A percentile compares a stretch with the other conserved stretches of the same genome.
phyloP scores from a whole-genome alignment of 2,888 invertebrate genomes.

The Oscheius sp. region DNA sequence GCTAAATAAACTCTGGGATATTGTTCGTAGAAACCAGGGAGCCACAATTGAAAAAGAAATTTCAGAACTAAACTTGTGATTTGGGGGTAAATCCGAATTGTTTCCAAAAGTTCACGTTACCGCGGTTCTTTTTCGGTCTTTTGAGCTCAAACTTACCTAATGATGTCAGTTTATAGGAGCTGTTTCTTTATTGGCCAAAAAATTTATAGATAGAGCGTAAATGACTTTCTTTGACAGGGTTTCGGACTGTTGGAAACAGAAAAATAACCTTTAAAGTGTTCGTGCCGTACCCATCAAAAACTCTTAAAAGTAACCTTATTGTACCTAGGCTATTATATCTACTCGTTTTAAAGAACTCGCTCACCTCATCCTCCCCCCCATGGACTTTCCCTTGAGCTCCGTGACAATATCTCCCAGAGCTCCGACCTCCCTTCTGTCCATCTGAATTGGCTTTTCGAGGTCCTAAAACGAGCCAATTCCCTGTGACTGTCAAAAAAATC shows the following conservation, averaged over 20 bases:
- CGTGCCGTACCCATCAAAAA: too few relatives aligned
- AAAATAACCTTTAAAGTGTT: too few relatives aligned
- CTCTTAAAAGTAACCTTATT: too few relatives aligned
- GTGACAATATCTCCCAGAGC: conserved; percentile 54
- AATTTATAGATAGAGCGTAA: too few relatives aligned
- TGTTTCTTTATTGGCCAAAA: neutral
- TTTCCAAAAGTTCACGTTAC: too few relatives aligned
- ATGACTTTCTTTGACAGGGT: neutral
- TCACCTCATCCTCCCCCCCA: conserved; percentile 63
- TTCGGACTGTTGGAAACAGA: neutral
- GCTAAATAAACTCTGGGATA: too few relatives aligned
- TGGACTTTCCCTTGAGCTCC: conserved; percentile 60
- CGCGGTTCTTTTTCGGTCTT: neutral
- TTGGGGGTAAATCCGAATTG: too few relatives aligned
- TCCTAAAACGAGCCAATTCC: neutral
- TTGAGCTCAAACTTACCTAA: neutral
- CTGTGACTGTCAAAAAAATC: neutral
- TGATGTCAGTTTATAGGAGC: neutral
- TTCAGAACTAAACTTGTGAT: too few relatives aligned
- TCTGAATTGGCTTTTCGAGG: conserved; percentile 46
- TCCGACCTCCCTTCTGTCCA: conserved; percentile 56
- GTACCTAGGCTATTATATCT: too few relatives aligned
- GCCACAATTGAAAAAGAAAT: too few relatives aligned
- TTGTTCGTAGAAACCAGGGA: too few relatives aligned
- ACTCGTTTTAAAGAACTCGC: neutral